These are phyloP conservation scores for Syritta pipiens DNA, from an alignment of 2,888 invertebrate species.

Conservation along the genomic window DNA sequence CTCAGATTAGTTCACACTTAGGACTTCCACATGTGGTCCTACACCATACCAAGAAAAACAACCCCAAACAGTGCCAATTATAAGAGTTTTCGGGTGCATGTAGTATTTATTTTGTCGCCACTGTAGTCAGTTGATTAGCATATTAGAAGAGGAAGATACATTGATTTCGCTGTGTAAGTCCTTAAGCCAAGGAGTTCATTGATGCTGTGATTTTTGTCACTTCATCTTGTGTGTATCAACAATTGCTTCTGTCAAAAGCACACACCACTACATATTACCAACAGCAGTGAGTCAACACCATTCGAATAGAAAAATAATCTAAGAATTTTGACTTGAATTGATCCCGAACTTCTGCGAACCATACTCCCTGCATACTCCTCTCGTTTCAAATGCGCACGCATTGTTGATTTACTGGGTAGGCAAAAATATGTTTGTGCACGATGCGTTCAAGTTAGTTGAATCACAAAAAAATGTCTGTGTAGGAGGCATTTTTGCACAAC, in stretches of 20 bases:
- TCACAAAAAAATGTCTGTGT: background rate
- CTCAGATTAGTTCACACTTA: too few species aligned
- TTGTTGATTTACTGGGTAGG: constrained; percentile 26
- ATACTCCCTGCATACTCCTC: background rate
- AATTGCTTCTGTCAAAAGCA: constrained; percentile 44
- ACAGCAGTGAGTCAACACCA: constrained; percentile 7
- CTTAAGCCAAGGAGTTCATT: constrained; percentile 34
- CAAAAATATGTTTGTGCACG: background rate
- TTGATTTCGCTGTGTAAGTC: constrained; percentile 27
- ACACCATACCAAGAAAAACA: too few species aligned
- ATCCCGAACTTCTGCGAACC: constrained; percentile 23
- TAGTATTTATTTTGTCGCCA: too few species aligned
- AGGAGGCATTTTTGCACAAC: background rate
- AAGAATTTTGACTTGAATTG: constrained; percentile 20
- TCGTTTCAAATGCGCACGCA: constrained; percentile 31
- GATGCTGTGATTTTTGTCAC: constrained; percentile 34
- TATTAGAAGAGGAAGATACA: constrained; percentile 24
- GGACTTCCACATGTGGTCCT: too few species aligned
- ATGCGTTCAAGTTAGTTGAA: constrained; percentile 2
- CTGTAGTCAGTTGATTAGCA: too few species aligned
- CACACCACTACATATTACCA: constrained; percentile 20
- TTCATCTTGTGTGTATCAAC: constrained; percentile 44
- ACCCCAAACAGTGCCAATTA: too few species aligned
- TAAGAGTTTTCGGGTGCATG: too few species aligned
- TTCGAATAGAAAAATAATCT: constrained; percentile 19